Evolutionary conservation across 1,140 invertebrate genomes (phyloP).

Genomic region (Drosophila novamexicana): DNA sequence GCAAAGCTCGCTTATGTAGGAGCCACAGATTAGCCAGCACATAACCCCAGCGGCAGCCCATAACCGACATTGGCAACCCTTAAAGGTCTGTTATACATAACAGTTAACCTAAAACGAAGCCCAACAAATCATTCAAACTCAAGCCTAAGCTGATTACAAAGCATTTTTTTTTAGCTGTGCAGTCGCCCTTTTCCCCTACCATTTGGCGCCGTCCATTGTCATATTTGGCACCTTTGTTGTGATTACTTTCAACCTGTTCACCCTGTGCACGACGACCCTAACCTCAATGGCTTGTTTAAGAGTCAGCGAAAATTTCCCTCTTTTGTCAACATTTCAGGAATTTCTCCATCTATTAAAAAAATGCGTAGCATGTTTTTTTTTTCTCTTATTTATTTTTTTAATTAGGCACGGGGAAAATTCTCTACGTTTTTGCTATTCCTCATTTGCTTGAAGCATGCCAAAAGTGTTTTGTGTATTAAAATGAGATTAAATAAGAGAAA

Average conservation of each 20-base stretch:
- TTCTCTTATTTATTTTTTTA: slow-evolving; percentile 19
- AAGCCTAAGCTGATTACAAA: slow-evolving; percentile 48
- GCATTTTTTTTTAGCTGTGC: slow-evolving; percentile 14
- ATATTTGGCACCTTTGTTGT: slow-evolving; percentile 33
- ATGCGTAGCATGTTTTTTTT: neutral
- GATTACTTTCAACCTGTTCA: slow-evolving; percentile 15
- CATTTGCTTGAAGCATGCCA: neutral
- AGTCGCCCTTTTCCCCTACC: neutral
- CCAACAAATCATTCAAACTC: slow-evolving; percentile 46
- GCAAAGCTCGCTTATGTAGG: neutral
- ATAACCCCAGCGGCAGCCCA: slow-evolving; percentile 4
- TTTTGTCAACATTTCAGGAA: slow-evolving; percentile 31
- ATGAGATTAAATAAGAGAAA: slow-evolving; percentile 14
- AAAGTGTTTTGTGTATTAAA: slow-evolving; percentile 2
- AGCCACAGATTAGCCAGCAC: slow-evolving; percentile 14
- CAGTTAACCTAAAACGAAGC: slow-evolving; percentile 23
- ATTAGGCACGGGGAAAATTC: slow-evolving; percentile 34
- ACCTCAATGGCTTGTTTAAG: slow-evolving; percentile 18
- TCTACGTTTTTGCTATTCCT: neutral
- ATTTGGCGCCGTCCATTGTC: slow-evolving; percentile 16
- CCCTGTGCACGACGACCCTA: neutral
- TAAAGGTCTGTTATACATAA: slow-evolving; percentile 24
- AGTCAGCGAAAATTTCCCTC: slow-evolving; percentile 7
- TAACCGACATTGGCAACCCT: neutral
- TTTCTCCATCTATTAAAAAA: neutral